A percentile compares a stretch with the other conserved stretches of the same genome.
Evolutionary conservation across 2,113 vertebrate species (phyloP).

Genomic region (Prinia subflava): DNA sequence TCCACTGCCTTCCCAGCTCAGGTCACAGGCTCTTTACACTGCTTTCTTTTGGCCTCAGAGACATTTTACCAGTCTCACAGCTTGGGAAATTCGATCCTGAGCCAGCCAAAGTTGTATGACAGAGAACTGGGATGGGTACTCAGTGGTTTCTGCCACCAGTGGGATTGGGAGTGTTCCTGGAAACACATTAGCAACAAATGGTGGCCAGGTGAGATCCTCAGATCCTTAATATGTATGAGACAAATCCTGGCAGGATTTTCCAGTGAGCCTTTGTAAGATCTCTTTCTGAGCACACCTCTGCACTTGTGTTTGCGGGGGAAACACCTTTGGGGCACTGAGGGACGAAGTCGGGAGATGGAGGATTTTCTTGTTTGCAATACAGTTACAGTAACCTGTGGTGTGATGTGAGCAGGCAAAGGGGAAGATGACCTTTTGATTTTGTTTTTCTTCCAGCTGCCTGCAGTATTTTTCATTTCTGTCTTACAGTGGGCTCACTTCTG

Average conservation of each 20-base stretch:
- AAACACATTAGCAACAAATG: background rate
- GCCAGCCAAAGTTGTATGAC: background rate
- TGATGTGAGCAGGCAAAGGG: background rate
- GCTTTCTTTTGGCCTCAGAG: background rate
- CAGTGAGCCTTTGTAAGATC: background rate
- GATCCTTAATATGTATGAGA: background rate
- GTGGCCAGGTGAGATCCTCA: background rate
- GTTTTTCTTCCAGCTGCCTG: background rate
- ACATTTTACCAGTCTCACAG: background rate
- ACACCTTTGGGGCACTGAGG: background rate
- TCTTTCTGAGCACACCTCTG: background rate
- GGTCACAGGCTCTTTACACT: background rate
- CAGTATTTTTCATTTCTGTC: background rate
- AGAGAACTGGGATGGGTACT: background rate
- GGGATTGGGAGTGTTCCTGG: background rate
- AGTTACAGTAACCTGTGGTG: background rate
- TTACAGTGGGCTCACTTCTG: background rate
- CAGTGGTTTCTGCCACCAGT: background rate
- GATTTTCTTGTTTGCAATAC: background rate
- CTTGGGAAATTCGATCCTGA: background rate
- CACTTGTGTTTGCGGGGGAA: fast-evolving
- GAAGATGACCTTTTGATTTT: background rate
- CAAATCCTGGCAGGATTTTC: background rate
- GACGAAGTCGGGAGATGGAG: background rate
- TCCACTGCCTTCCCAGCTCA: background rate